Base-by-base conservation (phyloP, 2,888 invertebrate genomes). In the Zonitis immaculata region DNA sequence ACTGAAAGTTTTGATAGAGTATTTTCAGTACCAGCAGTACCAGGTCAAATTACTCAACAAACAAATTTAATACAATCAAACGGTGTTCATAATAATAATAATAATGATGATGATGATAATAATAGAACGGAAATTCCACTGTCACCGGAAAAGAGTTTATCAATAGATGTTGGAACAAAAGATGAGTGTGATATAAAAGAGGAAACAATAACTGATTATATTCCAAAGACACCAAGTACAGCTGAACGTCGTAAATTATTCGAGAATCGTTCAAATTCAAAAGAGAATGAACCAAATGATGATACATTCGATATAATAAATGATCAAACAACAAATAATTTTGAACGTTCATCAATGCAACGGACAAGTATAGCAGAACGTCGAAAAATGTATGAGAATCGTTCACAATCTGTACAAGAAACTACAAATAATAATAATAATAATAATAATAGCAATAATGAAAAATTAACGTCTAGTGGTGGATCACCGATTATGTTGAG, bases 1-100 rank as follows among this genome's bases (percentile, higher is more conserved):
- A 86, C 88, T 64, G 88, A 89, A 66, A 86, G 85, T 0, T 89
- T 90, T 67, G 89, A 89, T 71, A 88, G 89, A 70, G 88, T 90
- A 20, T 90, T 91, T 73, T 86, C 87, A 0, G 91, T 90, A 6
- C 90, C 91, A 0, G 79, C 84, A 1, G 89, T 85, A 1, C 89
- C 89, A 0, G 84, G 80, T 22, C 49, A 53, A 20, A 9, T 35
- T 35, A 18, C 18, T 3, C 52, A 28, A 30, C 47, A 52, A 45
- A 30, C 50, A 51, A 27, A 48, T 6, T 4, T 8, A 11, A 9
- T 35, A 35, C 60, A 60, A 47, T 68, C 75, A 0, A 79, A 78
- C 49, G 68, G 67, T 16, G 56, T 61, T 14, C 62, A 69, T 25
- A 71, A 71, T 6, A 30, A 14, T 18, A 16, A 35, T 26, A 11